Conservation (phyloP, 2,113 vertebrate species). For the Hystrix brachyura region DNA sequence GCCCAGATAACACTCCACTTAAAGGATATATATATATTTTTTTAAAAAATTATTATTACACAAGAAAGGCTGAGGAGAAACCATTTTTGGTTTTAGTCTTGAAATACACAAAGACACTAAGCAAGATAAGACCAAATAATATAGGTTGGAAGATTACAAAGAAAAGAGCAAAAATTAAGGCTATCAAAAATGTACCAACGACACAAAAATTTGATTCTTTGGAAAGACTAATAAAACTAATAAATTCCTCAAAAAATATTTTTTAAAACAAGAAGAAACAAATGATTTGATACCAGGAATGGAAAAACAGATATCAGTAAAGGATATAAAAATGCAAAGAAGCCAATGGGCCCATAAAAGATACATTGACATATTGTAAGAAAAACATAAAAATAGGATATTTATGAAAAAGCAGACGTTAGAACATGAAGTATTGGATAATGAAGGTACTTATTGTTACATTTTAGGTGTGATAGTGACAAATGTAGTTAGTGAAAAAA, state of each 20-base stretch:
- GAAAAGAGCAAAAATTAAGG: neutral
- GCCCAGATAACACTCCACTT: neutral
- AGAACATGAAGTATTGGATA: neutral
- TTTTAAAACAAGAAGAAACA: neutral
- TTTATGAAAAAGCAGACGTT: neutral
- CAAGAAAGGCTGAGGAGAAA: neutral
- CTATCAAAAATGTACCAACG: neutral
- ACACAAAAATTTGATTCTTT: neutral
- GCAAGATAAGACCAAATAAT: neutral
- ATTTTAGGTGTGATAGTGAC: neutral
- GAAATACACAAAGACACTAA: neutral
- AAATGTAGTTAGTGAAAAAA: neutral
- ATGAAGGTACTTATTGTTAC: neutral
- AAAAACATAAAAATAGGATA: neutral
- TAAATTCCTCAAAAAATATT: neutral
- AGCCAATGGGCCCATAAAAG: neutral
- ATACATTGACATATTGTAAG: neutral
- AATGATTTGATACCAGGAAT: neutral
- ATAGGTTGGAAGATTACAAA: neutral
- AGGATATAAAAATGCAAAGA: neutral
- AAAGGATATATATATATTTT: neutral
- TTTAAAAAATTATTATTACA: neutral
- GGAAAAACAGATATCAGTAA: neutral
- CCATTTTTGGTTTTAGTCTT: neutral
- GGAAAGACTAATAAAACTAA: neutral